phyloP scores from a whole-genome alignment of 2,797 vertebrate species.

The Rhodeus uyekii region DNA sequence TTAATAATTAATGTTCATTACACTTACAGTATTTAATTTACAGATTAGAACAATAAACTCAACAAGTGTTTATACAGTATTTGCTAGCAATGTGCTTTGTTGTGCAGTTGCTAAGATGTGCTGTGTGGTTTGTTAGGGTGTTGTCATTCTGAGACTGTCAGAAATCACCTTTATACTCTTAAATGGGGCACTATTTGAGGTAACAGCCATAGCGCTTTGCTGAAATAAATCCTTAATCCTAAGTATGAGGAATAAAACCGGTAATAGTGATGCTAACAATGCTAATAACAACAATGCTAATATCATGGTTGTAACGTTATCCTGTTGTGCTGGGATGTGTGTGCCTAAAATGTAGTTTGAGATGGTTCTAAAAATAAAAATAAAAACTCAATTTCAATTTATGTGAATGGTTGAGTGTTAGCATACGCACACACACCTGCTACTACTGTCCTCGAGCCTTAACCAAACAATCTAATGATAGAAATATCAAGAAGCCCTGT shows the following conservation, averaged over 20 bases:
- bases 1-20: background rate
- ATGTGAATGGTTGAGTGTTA: background rate
- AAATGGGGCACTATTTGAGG: background rate
- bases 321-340: background rate
- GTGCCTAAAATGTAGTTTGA: background rate
- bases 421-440: conserved; percentile 32
- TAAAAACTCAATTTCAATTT: no score
- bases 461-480: conserved; percentile 41
- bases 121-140: no score
- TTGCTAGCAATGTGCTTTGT: background rate
- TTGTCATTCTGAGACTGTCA: no score
- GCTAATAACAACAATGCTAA: conserved; percentile 23
- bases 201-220: background rate
- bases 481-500: conserved; percentile 9
- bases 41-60: background rate
- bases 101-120: background rate
- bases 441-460: background rate
- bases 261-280: background rate
- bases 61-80: background rate
- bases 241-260: background rate
- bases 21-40: background rate
- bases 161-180: no score
- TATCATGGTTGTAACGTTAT: conserved; percentile 36
- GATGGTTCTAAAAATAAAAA: background rate
- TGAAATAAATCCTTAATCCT: background rate